phyloP scores from a whole-genome alignment of 2,113 vertebrate genomes.

The Alethe diademata region DNA sequence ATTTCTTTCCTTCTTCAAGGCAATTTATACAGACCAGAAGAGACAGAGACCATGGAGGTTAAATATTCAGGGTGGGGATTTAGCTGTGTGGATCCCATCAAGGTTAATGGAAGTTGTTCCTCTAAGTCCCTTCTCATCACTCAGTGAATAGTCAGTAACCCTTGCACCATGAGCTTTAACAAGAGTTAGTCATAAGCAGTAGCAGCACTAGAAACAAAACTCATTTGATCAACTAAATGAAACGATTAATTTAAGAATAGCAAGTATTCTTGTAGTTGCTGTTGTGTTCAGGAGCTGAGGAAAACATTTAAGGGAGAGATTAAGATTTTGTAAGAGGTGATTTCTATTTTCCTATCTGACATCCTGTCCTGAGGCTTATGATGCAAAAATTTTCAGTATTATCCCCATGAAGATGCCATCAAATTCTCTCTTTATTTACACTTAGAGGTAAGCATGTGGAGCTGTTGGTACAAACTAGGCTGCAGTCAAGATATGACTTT shows the following conservation, averaged over 20 bases:
- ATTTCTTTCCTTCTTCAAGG: conserved; percentile 3
- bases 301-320: background rate
- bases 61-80: conserved; percentile 48
- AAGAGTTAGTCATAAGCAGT: background rate
- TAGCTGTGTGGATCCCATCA: conserved; percentile 2
- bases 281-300: background rate
- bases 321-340: background rate
- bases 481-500: background rate
- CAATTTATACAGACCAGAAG: conserved; percentile 28
- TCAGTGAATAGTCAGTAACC: background rate
- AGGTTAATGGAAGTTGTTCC: conserved; percentile 45
- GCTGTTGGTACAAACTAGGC: background rate
- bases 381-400: background rate
- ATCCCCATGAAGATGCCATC: background rate
- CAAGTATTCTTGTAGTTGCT: background rate
- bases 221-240: background rate
- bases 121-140: background rate
- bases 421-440: background rate
- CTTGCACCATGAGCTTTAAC: background rate
- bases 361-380: background rate
- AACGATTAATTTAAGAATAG: background rate
- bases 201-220: background rate
- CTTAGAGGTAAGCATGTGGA: background rate
- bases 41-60: conserved; percentile 13
- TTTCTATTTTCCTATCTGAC: background rate